phyloP scores from a whole-genome alignment of 2,113 vertebrate species.

The Phyllopteryx taeniolatus region DNA sequence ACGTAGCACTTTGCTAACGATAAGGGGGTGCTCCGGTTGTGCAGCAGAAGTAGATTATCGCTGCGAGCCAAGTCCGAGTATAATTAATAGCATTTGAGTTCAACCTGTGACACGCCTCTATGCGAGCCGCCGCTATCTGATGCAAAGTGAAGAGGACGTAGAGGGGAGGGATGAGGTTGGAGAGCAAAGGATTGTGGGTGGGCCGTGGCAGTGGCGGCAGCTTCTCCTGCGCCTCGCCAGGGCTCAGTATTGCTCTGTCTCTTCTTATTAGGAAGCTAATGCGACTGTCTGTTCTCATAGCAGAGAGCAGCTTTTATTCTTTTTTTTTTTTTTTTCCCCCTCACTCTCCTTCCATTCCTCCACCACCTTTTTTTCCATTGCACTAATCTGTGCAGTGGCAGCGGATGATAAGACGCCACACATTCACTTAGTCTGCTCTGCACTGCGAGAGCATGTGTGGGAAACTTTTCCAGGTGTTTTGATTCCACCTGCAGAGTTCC shows the following conservation, averaged over 20 bases:
- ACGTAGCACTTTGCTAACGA: constrained; percentile 46
- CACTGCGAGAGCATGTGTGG: constrained; percentile 23
- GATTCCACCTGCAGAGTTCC: constrained; percentile 4
- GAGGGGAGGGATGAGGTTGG: constrained; percentile 31
- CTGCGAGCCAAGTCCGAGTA: constrained; percentile 56
- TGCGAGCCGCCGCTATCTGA: constrained; percentile 54
- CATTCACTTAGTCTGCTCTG: constrained; percentile 60
- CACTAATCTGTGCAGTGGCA: constrained; percentile 72
- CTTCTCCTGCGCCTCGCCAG: constrained; percentile 51
- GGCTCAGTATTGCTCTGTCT: constrained; percentile 73
- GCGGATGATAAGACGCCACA: constrained; percentile 66
- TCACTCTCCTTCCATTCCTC: constrained; percentile 13
- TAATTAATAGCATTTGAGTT: constrained; percentile 74
- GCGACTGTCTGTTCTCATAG: constrained; percentile 80
- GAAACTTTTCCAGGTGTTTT: constrained; percentile 55
- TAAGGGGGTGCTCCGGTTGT: constrained; percentile 52
- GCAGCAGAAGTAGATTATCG: constrained; percentile 64
- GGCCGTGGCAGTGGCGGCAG: constrained; percentile 8
- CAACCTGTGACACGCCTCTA: constrained; percentile 70
- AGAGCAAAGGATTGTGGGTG: constrained; percentile 46
- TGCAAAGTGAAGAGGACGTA: constrained; percentile 49
- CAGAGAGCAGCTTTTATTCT: constrained; percentile 71
- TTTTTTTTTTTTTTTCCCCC: constrained; percentile 24
- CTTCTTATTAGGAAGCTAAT: constrained; percentile 77
- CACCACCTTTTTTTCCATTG: constrained; percentile 64